Evolutionary conservation across 2,113 vertebrate species (phyloP).

Genomic region (Chaetorhynchus papuensis): DNA sequence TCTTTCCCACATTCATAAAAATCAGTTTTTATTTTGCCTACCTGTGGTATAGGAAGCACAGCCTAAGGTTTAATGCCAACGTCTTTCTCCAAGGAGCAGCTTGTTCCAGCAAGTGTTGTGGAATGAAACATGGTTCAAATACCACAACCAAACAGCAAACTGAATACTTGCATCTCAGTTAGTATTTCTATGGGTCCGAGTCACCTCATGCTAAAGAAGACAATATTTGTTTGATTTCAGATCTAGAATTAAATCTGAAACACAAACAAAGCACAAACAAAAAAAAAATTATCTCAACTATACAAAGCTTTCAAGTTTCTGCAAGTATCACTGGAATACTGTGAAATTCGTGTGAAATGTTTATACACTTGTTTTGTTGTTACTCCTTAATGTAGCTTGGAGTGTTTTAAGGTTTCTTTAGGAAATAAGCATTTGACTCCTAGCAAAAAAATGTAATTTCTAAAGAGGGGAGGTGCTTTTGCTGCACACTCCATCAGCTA

Average conservation of each 20-base stretch:
- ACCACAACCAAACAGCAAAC: neutral
- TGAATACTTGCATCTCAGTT: neutral
- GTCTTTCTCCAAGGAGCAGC: neutral
- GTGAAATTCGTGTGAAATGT: neutral
- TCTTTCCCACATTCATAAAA: neutral
- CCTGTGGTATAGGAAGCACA: neutral
- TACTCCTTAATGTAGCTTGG: neutral
- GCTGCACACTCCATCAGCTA: rapidly evolving
- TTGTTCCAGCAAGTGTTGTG: neutral
- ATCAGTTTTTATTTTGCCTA: rapidly evolving
- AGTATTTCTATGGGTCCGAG: neutral
- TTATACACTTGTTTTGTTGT: neutral
- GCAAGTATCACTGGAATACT: neutral
- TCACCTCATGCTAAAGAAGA: neutral
- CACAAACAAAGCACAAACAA: neutral
- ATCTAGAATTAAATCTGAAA: neutral
- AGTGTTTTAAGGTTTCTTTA: neutral
- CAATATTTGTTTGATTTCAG: neutral
- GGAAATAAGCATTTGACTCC: neutral
- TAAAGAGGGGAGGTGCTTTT: neutral
- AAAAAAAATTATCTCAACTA: neutral
- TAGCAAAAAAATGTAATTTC: neutral
- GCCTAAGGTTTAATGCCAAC: neutral
- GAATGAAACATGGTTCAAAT: neutral
- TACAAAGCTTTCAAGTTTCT: neutral